Base-by-base conservation (phyloP, 2,888 invertebrate species). In the Liopterus haemorrhoidalis region DNA sequence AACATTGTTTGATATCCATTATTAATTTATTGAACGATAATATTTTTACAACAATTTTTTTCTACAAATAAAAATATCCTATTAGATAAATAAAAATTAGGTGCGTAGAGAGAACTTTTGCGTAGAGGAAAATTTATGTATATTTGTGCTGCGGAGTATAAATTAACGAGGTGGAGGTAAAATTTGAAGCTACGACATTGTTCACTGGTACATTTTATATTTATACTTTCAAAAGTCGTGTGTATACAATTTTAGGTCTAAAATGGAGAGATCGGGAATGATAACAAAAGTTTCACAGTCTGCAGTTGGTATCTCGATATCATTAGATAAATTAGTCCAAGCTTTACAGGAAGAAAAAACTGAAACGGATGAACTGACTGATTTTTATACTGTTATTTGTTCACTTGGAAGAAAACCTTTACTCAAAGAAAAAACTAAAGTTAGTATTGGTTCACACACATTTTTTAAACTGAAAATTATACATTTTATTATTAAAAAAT, bases 291-390 rank as follows among this genome's bases (percentile, higher is more conserved):
- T 59, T 1, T 62, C 61, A 20, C 76, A 76, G 53, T 72, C 71
- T 21, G 89, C 86, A 0, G 87, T 84, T 0, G 93, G 94, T 0
- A 79, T 93, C 52, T 90, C 91, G 3, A 78, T 94, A 59, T 87
- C 85, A 0, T 65, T 93, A 47, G 93, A 94, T 57, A 79, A 83
- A 58, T 71, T 92, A 54, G 79, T 81, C 0, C 73, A 74, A 35
- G 75, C 77, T 1, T 66, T 81, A n/a, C 70, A 71, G 18, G 70
- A 74, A 46, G 66, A 73, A 58, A 54, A 72, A 56, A 65, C 74
- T 58, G 73, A 79, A 11, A 56, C 49, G 58, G 68, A 67, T 46
- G 66, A 67, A 2, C 67, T 70, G 11, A 43, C 52, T 22, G 53
- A 54, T 3, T 70, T 79, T 14, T 83, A 86, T 59, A 78, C 80